Evolutionary conservation across 2,797 vertebrate genomes (phyloP).

Genomic region (Rhadinocentrus ornatus): DNA sequence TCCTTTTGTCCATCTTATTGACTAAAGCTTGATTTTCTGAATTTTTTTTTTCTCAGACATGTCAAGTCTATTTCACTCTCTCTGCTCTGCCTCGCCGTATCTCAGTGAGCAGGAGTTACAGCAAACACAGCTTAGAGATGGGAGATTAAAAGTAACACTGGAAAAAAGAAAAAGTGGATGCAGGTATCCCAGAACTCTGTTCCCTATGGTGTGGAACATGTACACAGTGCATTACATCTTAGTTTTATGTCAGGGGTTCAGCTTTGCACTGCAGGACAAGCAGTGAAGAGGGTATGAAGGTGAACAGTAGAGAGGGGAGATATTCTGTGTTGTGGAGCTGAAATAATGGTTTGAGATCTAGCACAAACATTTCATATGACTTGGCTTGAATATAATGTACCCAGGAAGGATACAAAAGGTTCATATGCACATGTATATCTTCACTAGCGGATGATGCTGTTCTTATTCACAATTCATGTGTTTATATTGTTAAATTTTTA

Average conservation of each 20-base stretch:
- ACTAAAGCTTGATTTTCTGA: slow-evolving; percentile 1
- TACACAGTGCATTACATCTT: slow-evolving; percentile 48
- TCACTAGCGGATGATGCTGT: background rate
- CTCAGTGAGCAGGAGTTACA: slow-evolving; percentile 36
- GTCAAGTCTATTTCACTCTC: slow-evolving; percentile 17
- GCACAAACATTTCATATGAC: background rate
- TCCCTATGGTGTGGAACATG: slow-evolving; percentile 55
- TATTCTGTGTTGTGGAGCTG: slow-evolving; percentile 29
- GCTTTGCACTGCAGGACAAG: slow-evolving; percentile 51
- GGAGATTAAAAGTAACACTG: slow-evolving; percentile 56
- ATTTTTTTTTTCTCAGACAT: slow-evolving; percentile 6
- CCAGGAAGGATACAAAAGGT: slow-evolving; percentile 18
- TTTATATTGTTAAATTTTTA: background rate
- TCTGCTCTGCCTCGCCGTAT: slow-evolving; percentile 12
- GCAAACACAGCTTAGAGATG: slow-evolving; percentile 47
- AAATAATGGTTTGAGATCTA: slow-evolving; percentile 6
- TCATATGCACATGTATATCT: background rate
- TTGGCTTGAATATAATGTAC: background rate
- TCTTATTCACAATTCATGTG: background rate
- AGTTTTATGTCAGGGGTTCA: slow-evolving; percentile 55
- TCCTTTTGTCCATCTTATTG: slow-evolving; percentile 1
- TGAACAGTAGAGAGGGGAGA: slow-evolving; percentile 39
- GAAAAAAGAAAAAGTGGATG: slow-evolving; percentile 21
- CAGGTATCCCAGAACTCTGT: slow-evolving; percentile 20
- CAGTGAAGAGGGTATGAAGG: slow-evolving; percentile 43